Evolutionary conservation across 2,113 vertebrate genomes (phyloP).

Genomic region (Rynchops niger): DNA sequence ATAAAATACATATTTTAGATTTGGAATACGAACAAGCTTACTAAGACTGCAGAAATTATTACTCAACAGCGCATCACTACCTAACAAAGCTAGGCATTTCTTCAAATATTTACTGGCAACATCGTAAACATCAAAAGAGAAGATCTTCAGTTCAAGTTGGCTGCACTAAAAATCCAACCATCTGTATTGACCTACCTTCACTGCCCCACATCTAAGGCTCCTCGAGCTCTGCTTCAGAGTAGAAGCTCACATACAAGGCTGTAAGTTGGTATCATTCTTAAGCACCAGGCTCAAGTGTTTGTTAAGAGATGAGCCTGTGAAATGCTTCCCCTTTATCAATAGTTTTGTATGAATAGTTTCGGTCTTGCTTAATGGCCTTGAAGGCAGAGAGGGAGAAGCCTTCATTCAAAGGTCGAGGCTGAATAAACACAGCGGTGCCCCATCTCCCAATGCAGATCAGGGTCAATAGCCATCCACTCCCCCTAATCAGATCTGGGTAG

Average conservation of each 20-base stretch:
- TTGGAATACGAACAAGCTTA: not conserved
- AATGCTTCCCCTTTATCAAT: not conserved
- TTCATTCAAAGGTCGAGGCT: not conserved
- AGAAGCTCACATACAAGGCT: not conserved
- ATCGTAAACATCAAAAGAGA: not conserved
- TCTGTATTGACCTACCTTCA: not conserved
- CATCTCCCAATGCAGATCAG: not conserved
- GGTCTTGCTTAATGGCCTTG: not conserved
- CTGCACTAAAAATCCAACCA: not conserved
- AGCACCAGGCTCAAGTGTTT: not conserved
- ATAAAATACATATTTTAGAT: not conserved
- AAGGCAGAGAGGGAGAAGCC: not conserved
- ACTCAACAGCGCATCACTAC: not conserved
- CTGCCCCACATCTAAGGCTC: not conserved
- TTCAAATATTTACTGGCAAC: not conserved
- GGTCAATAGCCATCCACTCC: not conserved
- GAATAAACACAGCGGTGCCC: constrained; percentile 5
- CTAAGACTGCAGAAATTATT: not conserved
- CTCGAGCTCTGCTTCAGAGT: rapidly evolving
- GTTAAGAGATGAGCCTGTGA: not conserved
- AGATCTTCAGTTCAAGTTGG: not conserved
- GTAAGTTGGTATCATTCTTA: not conserved
- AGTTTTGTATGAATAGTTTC: not conserved
- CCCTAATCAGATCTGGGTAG: not conserved
- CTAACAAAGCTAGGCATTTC: not conserved